Evolutionary conservation across 1,140 invertebrate genomes (phyloP), one percentile per base, ranked within the genome.

Genomic region (Trichogramma pretiosum): DNA sequence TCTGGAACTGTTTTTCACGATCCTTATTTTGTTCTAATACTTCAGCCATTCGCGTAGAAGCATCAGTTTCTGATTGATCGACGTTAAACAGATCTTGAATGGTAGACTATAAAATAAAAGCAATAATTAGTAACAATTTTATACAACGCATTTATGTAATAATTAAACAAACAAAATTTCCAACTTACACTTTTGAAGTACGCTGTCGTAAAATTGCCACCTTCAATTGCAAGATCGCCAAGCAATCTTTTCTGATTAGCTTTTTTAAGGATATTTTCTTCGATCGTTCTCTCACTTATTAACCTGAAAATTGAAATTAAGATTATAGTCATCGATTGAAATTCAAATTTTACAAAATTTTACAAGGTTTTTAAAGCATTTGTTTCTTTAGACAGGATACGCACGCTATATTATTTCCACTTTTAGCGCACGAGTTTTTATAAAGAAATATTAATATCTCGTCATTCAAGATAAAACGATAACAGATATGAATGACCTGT

Each of bases 241-340:
- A 99, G 78, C 61, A 96, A 73, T 55, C 93, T 77, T 64, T 99
- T 99, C 68, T 99, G 94, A 73, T 94, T 95, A 0, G 97, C 96
- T 71, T 99, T 99, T 64, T 95, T 96, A 46, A 99, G 71, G 59
- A 99, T 99, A 73, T 99, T 99, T 67, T 99, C 97, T 76, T 99
- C 97, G 18, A 99, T 87, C 9, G 97, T 99, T 69, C 84, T 88
- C 68, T 96, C 90, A 64, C 93, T 96, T 16, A 99, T 88, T 47
- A 99, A 76, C 28, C 94, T 56, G 19, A 26, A 36, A 7, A 36
- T 36, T 33, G 4, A 24, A 16, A 7, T 28, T 7, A 5, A 28
- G 5, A 7, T 28, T 28, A 11, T 28, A 28, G 24, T 28, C 7
- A 34, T 22, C 18, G 32, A 19, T 2, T 36, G n/a, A 14, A 46